Base-by-base conservation (phyloP, 2,888 invertebrate species). In the Dorcus parallelipipedus region DNA sequence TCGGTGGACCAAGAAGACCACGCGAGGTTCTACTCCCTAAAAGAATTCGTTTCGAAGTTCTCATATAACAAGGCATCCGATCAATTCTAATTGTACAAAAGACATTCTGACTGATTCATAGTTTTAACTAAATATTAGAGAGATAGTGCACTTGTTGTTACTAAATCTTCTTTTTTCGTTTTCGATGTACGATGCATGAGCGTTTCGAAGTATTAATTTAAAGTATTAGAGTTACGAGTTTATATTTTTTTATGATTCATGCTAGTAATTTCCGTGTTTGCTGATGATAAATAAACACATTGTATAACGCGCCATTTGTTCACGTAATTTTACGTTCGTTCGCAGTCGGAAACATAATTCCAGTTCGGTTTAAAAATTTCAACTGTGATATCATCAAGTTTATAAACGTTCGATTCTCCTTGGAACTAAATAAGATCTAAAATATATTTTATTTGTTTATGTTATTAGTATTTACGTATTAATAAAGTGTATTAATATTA, bases 1-100 rank as follows among this genome's bases (percentile, higher is more conserved):
- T 89, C 87, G 68, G 86, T 92, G 47, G 89, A 89, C 61, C 81
- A 84, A 41, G 84, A 84, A 56, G 89, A 89, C 70, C 82, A 83
- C 61, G 80, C 82, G 54, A 80, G 86, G 61, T 87, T 86, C 67
- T 86, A 84, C 72, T 88, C 88, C 42, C 80, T 90, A 68, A 86
- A 87, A 72, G 86, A 87, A 23, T 82, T 86, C 67, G 82, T 87
- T 38, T 82, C 83, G 48, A 64, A 59, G 51, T 52, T 50, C 6
- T n/a, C 55, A 26, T 56, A 38, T 45, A 54, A 50, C 26, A 33
- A 33, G 7, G 7, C 26, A 33, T 33, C 26, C 26, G 26, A 33
- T 10, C 41, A 41, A 41, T 41, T 41, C 14, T 41, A 41, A 41
- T 41, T 56, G 56, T 56, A 56, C 56, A 56, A 56, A 56, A 49